Conservation (phyloP, 2,113 vertebrate genomes). For the Peromyscus californicus region DNA sequence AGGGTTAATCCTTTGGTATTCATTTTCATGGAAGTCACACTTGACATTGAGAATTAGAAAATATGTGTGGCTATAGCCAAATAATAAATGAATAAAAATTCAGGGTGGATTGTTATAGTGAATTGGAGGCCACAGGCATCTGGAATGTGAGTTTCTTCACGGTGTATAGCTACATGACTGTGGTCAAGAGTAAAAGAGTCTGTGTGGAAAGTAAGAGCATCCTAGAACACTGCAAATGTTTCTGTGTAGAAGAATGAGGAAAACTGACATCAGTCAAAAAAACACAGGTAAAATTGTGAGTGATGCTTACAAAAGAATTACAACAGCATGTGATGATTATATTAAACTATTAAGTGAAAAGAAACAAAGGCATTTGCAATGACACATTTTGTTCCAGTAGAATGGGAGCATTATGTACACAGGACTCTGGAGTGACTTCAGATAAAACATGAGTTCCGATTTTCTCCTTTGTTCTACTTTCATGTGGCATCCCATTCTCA, state of each 20-base stretch:
- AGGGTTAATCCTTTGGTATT: neutral
- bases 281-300: neutral
- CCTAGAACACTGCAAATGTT: neutral
- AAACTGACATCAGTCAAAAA: neutral
- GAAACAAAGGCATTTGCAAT: neutral
- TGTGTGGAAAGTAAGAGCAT: neutral
- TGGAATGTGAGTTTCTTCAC: accelerated
- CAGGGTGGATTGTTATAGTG: neutral
- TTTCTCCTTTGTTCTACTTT: constrained; percentile 45
- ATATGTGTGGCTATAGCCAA: neutral
- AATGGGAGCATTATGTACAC: neutral
- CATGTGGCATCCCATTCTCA: constrained; percentile 12
- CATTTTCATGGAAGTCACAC: neutral
- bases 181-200: neutral
- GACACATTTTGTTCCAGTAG: neutral
- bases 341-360: neutral
- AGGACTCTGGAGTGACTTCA: constrained; percentile 8
- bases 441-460: neutral
- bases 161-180: neutral
- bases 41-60: neutral
- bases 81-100: neutral
- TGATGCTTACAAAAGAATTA: constrained; percentile 10
- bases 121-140: neutral
- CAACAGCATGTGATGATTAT: neutral
- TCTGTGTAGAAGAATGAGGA: neutral